These are phyloP conservation scores for Antheraea pernyi DNA, from an alignment of 1,140 invertebrate species.

Conservation along the genomic window DNA sequence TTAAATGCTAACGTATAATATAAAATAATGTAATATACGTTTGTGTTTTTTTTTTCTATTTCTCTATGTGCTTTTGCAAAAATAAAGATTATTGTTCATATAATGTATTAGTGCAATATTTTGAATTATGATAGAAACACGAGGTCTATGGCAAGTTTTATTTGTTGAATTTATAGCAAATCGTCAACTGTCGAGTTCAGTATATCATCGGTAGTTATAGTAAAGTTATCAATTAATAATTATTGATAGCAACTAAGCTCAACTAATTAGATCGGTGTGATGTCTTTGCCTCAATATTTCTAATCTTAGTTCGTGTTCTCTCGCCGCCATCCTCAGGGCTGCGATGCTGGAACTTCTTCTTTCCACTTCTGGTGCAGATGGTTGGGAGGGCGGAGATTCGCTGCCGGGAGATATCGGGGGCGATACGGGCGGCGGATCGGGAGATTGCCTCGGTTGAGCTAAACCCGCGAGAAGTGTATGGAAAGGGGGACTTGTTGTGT, in stretches of 20 bases:
- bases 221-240: no score
- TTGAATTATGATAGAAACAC: no score
- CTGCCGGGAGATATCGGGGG: conserved; percentile 77
- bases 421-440: conserved; percentile 81
- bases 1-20: no score
- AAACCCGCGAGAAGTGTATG: conserved; percentile 91
- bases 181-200: no score
- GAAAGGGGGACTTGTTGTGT: conserved; percentile 87
- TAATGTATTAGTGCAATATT: no score
- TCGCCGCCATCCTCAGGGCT: conserved; percentile 92
- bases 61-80: no score
- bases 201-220: no score
- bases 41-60: no score
- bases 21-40: no score
- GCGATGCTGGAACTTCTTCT: conserved; percentile 94
- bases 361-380: conserved; percentile 82
- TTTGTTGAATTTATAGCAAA: no score
- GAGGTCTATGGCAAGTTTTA: no score
- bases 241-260: conserved; percentile 42
- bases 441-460: conserved; percentile 83
- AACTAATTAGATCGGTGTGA: conserved; percentile 87
- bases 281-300: conserved; percentile 91
- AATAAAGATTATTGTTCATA: no score
- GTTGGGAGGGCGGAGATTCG: conserved; percentile 65
- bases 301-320: conserved; percentile 93